Base-by-base conservation (phyloP, 2,113 vertebrate species). In the Perca flavescens region DNA sequence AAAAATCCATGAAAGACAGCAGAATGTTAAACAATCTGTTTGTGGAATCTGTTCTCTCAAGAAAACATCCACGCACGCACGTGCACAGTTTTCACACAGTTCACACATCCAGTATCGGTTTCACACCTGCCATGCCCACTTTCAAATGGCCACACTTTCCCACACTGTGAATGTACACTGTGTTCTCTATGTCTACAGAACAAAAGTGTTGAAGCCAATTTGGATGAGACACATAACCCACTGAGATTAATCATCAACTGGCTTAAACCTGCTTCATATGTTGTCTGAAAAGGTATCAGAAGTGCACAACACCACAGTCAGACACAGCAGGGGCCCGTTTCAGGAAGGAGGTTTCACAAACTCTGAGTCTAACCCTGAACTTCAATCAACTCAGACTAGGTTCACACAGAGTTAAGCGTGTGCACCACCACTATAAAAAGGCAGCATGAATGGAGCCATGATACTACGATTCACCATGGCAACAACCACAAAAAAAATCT, bases 71-170 rank as follows among this genome's bases (percentile, higher is more conserved):
- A 2, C 50, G n/a, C 46, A 56, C 8, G 9, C 8, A 9, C 8
- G 8, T 1, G 1, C 34, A 2, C 50, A 28, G 25, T 25, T 25
- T 25, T 25, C 46, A 56, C 8, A 40, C 40, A 54, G n/a, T 28
- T 82, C 22, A 68, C 60, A 83, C 57, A 63, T 63, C 13, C 17
- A 28, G 57, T 14, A 47, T 71, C 46, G 4, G 46, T 57, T 65
- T 85, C 56, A 77, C 77, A 66, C 17, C 28, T 52, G 56, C 14
- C 9, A 21, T 8, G 16, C 16, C 28, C 43, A 28, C n/a, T 74
- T 85, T 73, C 34, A 80, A 71, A 77, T 54, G 0, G 3, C 0
- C 2, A 66, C 6, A 1, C 17, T 76, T 11, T 84, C 40, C 46
- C 75, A 77, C 25, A 16, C 16, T 22, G 1, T 28, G 13, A 52